Conservation (phyloP, 1,140 invertebrate genomes). For the Apis mellifera region Amel_HAv3.1 CM009941.2:270001-270500, state of each 20-base stretch:
- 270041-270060: background rate
- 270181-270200: background rate
- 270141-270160: background rate
- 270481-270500: background rate
- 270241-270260: constrained; percentile 7
- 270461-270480: background rate
- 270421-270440: too few relatives aligned
- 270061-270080: constrained; percentile 7
- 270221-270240: background rate
- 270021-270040: background rate
- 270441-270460: background rate
- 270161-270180: background rate
- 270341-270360: background rate
- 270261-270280: background rate
- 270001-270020: background rate
- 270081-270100: background rate
- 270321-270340: background rate
- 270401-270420: too few relatives aligned
- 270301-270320: background rate
- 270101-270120: too few relatives aligned
- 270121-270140: background rate
- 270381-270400: too few relatives aligned
- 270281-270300: background rate
- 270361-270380: background rate
- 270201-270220: background rate